Evolutionary conservation across 2,888 invertebrate genomes (phyloP), one percentile per base, ranked within the genome.

Genomic region (Eilema griseolum): DNA sequence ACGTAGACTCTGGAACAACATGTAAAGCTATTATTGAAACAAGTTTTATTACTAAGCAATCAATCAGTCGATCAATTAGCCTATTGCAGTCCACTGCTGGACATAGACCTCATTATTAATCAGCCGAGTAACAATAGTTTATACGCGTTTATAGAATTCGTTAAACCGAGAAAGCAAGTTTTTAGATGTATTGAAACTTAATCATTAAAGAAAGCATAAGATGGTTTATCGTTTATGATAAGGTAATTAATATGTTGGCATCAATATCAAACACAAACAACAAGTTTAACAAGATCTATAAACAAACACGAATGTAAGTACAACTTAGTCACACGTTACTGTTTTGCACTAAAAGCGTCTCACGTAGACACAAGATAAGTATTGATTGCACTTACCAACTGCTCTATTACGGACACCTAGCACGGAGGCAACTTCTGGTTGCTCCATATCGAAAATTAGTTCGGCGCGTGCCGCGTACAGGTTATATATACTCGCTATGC

Each of bases 391-490:
- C 94, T 93, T 88, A 96, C 96, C 96, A 88, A 89, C 84, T 78
- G 96, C 96, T 81, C 95, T 95, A 92, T 97, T 97, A 75, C 96
- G 95, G 74, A 97, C 97, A 83, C 97, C 97, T 82, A 97, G 93
- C 83, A 97, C 97, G 71, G 97, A 97, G 74, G 97, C 97, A 83
- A 97, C 96, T 90, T 97, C 96, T 73, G 97, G 97, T 85, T 96
- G 96, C 90, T 97, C 97, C 93, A 97, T 97, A 89, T 97, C 97
- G 85, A 97, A 95, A 82, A 96, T 93, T 77, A 96, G 93, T 88
- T 96, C 97, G 69, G 96, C 95, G 79, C 96, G 95, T 80, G 96
- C 95, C 79, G 96, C 95, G 90, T 97, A 97, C 82, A 97, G 93
- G 89, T 96, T 96, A 93, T 97, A 97, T 89, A 97, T 95, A 83